A percentile compares a stretch with the other conserved stretches of the same genome.
Conservation (phyloP, 1,140 invertebrate species). For the Bombus soroeensis region DNA sequence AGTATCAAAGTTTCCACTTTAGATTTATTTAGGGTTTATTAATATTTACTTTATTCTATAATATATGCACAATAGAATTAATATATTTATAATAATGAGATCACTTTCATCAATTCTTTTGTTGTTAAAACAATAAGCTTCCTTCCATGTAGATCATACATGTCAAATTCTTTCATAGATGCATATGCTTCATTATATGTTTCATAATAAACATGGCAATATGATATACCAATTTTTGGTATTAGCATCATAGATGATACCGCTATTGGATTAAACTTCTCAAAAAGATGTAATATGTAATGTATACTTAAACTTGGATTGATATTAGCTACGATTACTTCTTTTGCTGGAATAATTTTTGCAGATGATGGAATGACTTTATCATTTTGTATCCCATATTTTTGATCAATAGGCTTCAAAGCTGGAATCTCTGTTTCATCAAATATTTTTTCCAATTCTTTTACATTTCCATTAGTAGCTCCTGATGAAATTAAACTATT, state of each 20-base stretch:
- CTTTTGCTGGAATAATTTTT: slow-evolving; percentile 48
- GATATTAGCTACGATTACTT: slow-evolving; percentile 76
- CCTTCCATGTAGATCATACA: slow-evolving; percentile 39
- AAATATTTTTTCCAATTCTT: not conserved
- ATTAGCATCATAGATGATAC: slow-evolving; percentile 58
- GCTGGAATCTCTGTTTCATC: slow-evolving; percentile 19
- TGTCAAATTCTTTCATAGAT: slow-evolving; percentile 68
- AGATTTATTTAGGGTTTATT: too few relatives aligned
- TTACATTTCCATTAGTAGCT: too few relatives aligned
- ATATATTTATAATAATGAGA: not conserved
- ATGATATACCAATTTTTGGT: slow-evolving; percentile 57
- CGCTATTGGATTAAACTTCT: slow-evolving; percentile 72
- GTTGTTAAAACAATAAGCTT: slow-evolving; percentile 68
- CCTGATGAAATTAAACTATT: not conserved
- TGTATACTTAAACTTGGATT: slow-evolving; percentile 52
- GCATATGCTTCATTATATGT: slow-evolving; percentile 51
- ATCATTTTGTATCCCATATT: not conserved
- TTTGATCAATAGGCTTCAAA: slow-evolving; percentile 11
- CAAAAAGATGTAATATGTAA: slow-evolving; percentile 74
- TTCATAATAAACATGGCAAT: slow-evolving; percentile 76
- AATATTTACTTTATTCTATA: not conserved
- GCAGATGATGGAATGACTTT: not conserved
- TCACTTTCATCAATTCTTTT: slow-evolving; percentile 35
- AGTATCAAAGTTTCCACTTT: not conserved
- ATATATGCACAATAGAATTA: not conserved